Percentiles rank a stretch among this genome's conserved stretches.
Evolutionary conservation across 2,113 vertebrate species (phyloP).

Genomic region (Plestiodon gilberti): DNA sequence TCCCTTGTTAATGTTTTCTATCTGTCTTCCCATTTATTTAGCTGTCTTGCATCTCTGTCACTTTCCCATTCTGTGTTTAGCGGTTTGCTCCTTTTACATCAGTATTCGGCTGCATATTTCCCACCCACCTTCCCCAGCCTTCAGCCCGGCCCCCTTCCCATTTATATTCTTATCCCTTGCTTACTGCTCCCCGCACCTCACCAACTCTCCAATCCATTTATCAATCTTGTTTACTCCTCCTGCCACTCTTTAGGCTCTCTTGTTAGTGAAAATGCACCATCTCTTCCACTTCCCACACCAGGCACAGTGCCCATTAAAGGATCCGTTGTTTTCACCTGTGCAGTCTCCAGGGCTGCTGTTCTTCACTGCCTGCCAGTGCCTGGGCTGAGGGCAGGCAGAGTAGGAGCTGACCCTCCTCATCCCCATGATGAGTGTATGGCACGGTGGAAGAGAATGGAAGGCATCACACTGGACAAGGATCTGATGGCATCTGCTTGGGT

Average conservation of each 20-base stretch:
- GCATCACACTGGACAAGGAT: neutral
- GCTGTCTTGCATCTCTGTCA: neutral
- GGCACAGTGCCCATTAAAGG: neutral
- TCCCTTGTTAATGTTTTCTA: neutral
- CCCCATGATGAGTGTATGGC: neutral
- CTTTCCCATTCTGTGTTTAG: neutral
- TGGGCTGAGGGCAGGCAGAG: neutral
- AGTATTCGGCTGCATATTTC: neutral
- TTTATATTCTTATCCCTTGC: slow-evolving; percentile 47
- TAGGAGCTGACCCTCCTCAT: neutral
- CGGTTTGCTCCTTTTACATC: neutral
- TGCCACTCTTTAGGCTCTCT: neutral
- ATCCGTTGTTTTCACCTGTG: neutral
- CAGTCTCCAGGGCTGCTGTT: neutral
- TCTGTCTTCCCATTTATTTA: slow-evolving; percentile 9
- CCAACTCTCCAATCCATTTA: slow-evolving; percentile 39
- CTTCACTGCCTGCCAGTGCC: neutral
- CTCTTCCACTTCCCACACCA: neutral
- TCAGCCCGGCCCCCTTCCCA: slow-evolving; percentile 27
- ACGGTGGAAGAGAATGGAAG: fast-evolving
- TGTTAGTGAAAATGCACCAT: neutral
- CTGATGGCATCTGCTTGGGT: neutral
- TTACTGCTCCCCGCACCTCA: neutral
- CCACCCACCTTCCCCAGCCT: neutral
- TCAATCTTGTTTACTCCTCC: slow-evolving; percentile 57